Conservation (phyloP, 2,888 invertebrate genomes). For the Mesoligia furuncula region DNA sequence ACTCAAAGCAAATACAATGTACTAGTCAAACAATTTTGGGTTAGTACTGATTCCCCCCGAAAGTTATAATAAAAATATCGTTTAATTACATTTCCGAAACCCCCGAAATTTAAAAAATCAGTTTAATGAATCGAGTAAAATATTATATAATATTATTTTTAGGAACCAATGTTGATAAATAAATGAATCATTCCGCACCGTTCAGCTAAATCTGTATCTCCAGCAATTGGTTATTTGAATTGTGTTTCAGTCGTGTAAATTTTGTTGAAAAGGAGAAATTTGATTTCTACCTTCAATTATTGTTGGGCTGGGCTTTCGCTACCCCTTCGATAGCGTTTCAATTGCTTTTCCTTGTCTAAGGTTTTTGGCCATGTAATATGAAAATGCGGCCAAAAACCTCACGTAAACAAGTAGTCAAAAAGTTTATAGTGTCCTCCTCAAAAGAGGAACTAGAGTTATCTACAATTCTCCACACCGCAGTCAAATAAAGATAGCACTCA, state of each 20-base stretch:
- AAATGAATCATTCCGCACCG: too few relatives aligned
- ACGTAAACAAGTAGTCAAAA: not conserved
- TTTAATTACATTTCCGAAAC: not conserved
- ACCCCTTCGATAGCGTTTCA: too few relatives aligned
- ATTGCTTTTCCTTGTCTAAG: too few relatives aligned
- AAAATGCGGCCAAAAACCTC: not conserved
- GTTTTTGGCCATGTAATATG: too few relatives aligned
- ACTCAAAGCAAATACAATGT: slow-evolving; percentile 29
- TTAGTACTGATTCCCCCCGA: not conserved
- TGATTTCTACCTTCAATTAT: not conserved
- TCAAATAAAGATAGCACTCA: slow-evolving; percentile 20
- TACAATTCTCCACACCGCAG: not conserved
- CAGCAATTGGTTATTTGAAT: too few relatives aligned
- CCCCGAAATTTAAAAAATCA: not conserved
- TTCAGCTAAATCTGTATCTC: too few relatives aligned
- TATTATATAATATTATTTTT: not conserved
- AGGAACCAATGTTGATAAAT: not conserved
- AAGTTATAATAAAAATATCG: not conserved
- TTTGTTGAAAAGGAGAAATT: not conserved
- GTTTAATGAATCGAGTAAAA: not conserved
- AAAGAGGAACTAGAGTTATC: not conserved
- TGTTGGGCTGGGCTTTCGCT: too few relatives aligned
- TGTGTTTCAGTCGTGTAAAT: not conserved
- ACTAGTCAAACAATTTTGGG: not conserved
- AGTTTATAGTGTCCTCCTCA: not conserved